Conservation (phyloP, 1,140 invertebrate species). For the Drosophila kohkoa region DNA sequence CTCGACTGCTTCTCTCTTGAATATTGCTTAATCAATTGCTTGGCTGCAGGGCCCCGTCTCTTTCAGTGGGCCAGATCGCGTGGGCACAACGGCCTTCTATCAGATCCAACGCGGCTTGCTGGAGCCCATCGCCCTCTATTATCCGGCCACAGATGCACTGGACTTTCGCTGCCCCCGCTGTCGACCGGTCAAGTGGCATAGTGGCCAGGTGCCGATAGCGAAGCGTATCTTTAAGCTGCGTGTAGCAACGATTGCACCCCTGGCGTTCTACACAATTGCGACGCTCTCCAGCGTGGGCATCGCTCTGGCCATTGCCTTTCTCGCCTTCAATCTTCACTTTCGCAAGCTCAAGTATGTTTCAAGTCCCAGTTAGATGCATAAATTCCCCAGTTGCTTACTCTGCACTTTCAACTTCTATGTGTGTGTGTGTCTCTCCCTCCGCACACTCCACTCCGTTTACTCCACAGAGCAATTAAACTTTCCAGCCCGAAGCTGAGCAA, state of each 20-base stretch:
- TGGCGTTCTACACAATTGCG: constrained; percentile 89
- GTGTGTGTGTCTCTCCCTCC: not conserved
- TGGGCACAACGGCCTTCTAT: constrained; percentile 93
- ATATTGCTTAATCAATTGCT: not conserved
- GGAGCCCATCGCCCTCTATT: constrained; percentile 91
- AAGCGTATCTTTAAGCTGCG: constrained; percentile 89
- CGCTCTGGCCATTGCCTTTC: constrained; percentile 90
- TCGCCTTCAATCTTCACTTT: constrained; percentile 95
- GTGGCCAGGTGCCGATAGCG: constrained; percentile 91
- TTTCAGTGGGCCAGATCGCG: constrained; percentile 93
- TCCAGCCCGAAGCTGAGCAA: constrained; percentile 98
- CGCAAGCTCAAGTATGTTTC: constrained; percentile 91
- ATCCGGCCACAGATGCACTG: constrained; percentile 88
- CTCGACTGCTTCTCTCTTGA: too few species aligned
- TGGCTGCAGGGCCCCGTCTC: constrained; percentile 91
- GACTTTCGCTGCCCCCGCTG: constrained; percentile 91
- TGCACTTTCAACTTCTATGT: constrained; percentile 43
- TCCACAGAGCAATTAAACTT: constrained; percentile 92
- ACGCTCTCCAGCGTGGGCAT: constrained; percentile 91
- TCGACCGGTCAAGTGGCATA: constrained; percentile 89
- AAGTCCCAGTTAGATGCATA: not conserved
- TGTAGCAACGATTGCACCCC: constrained; percentile 90
- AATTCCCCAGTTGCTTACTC: constrained; percentile 43
- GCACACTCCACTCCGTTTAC: constrained; percentile 7
- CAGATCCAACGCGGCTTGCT: constrained; percentile 92